A percentile compares a stretch with the other conserved stretches of the same genome.
These are phyloP conservation scores for Actenoides lindsayi DNA, from an alignment of 2,113 vertebrate species.

Conservation along the genomic window DNA sequence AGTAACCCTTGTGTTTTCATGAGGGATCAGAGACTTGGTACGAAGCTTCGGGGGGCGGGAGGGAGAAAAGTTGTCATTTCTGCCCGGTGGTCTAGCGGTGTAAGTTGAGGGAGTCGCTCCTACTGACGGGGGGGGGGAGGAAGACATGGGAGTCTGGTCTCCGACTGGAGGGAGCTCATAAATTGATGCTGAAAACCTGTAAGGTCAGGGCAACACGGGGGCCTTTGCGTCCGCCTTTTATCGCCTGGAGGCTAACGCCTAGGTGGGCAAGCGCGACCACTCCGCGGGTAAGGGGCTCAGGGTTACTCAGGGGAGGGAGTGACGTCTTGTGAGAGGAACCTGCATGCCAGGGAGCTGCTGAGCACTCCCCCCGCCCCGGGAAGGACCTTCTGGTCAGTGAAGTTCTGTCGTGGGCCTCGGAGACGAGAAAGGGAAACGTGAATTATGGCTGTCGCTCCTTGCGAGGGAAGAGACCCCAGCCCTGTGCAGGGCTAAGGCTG, in stretches of 20 bases:
- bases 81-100: neutral
- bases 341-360: fast-evolving
- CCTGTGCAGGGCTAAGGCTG: neutral
- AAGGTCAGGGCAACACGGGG: neutral
- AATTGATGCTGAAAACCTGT: neutral
- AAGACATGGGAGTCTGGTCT: neutral
- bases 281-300: too few species aligned
- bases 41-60: neutral
- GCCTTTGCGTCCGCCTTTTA: neutral
- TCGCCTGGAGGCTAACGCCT: fast-evolving
- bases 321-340: fast-evolving
- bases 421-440: neutral
- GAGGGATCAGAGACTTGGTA: conserved; percentile 20
- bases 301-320: neutral
- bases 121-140: neutral
- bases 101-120: neutral
- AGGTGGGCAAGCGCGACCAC: neutral
- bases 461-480: neutral
- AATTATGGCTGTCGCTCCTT: neutral
- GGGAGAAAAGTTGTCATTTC: neutral
- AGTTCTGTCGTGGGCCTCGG: neutral
- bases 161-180: neutral
- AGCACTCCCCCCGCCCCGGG: too few species aligned
- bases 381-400: neutral
- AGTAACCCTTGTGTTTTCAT: conserved; percentile 49